phyloP scores from a whole-genome alignment of 2,113 vertebrate species.

The Laticauda laticaudata region DNA sequence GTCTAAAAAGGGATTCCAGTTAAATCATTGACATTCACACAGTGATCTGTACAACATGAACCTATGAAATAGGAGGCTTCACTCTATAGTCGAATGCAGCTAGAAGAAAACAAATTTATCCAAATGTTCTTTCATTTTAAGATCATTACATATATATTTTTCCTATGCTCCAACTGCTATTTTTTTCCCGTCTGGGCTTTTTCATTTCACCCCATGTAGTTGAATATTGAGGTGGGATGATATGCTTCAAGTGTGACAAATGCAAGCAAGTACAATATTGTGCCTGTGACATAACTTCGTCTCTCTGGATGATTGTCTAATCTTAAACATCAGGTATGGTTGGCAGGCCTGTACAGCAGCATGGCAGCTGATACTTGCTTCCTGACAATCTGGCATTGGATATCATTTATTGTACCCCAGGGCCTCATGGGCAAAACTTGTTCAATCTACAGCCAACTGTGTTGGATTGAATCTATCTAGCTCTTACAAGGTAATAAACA shows the following conservation, averaged over 20 bases:
- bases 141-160: background rate
- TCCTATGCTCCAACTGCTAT: background rate
- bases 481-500: conserved; percentile 12
- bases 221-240: background rate
- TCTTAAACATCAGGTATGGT: background rate
- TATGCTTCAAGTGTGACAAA: background rate
- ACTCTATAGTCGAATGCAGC: background rate
- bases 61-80: background rate
- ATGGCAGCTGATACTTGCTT: background rate
- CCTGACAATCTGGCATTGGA: background rate
- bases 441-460: background rate
- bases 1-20: background rate
- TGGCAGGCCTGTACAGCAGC: background rate
- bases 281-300: no score
- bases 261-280: background rate
- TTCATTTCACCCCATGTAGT: background rate
- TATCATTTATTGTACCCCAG: background rate
- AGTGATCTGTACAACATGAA: background rate
- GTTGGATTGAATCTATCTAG: background rate
- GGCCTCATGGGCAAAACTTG: background rate
- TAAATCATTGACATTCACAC: background rate
- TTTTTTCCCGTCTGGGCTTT: background rate
- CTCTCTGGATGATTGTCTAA: background rate
- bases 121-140: background rate
- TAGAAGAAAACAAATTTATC: conserved; percentile 4